Evolutionary conservation across 2,888 invertebrate genomes (phyloP).

Genomic region (Drosophila anomalata): DNA sequence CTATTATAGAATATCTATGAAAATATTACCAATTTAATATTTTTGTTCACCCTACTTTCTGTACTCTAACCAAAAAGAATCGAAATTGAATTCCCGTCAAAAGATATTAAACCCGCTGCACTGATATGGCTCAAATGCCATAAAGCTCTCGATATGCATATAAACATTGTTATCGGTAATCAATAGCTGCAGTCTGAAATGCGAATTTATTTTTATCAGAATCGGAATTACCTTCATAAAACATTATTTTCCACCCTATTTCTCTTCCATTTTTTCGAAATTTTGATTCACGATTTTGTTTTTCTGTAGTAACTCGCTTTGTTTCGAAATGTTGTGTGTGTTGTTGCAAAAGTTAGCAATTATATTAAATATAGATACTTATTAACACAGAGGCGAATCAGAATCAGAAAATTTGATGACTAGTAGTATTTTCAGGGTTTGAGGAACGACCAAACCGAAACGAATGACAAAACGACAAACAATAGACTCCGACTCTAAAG

Average conservation of each 20-base stretch:
- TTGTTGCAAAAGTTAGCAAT: slow-evolving; percentile 60
- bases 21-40: slow-evolving; percentile 13
- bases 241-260: slow-evolving; percentile 3
- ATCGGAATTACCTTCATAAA: slow-evolving; percentile 11
- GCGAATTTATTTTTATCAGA: slow-evolving; percentile 30
- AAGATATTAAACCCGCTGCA: neutral
- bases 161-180: slow-evolving; percentile 27
- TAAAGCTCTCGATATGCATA: slow-evolving; percentile 19
- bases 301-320: slow-evolving; percentile 8
- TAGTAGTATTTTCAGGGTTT: slow-evolving; percentile 21
- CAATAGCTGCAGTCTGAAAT: slow-evolving; percentile 12
- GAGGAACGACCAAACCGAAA: slow-evolving; percentile 12
- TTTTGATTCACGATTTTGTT: neutral
- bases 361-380: slow-evolving; percentile 22
- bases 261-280: neutral
- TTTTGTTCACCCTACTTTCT: slow-evolving; percentile 13
- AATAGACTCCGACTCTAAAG: slow-evolving; percentile 40
- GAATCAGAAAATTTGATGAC: slow-evolving; percentile 14
- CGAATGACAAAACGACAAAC: slow-evolving; percentile 25
- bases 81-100: neutral
- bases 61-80: neutral
- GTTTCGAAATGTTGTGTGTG: slow-evolving; percentile 58
- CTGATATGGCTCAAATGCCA: slow-evolving; percentile 20
- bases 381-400: neutral
- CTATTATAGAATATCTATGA: slow-evolving; percentile 48